Evolutionary conservation across 2,113 vertebrate genomes (phyloP), one percentile per base, ranked within the genome.

Genomic region (Pseudorhombus dupliciocellatus): DNA sequence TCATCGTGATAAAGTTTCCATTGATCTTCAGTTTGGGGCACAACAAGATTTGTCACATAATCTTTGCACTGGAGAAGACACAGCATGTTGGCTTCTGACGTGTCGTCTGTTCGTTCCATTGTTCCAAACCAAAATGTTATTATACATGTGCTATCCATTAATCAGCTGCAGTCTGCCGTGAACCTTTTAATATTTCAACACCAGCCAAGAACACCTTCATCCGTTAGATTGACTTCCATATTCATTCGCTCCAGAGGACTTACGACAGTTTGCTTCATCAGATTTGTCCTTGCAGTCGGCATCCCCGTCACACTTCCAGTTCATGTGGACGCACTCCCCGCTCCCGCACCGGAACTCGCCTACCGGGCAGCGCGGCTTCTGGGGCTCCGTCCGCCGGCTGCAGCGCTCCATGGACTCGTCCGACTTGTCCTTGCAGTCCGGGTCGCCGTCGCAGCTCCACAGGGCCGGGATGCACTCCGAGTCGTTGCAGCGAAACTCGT

Each of bases 281-380:
- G 97, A 98, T 84, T 96, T 96, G 90, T 99, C 98, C 88, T 98
- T 98, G 93, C 98, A 99, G 93, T 99, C 98, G 5, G 93, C 93
- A 0, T 97, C 97, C 0, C 97, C 97, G 0, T 99, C 98, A 0
- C 98, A 99, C 87, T 96, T 98, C 97, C 98, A 99, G 93, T 95
- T 95, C 65, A 95, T 93, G 83, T 95, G 97, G 78, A 99, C 92
- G 56, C 98, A 98, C 56, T 98, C 96, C 0, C 98, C 96, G 0
- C 94, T 98, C 54, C 93, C 84, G 1, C 98, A 99, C 87, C 92
- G 94, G 91, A 98, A 98, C 93, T 99, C 97, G 0, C 93, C 89
- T 1, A 91, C 85, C 0, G 91, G 87, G 2, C 98, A 99, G 54
- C 89, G 93, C 0, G 94, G 93, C 24, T 94, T 92, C 78, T 92